phyloP scores from a whole-genome alignment of 2,797 vertebrate genomes.

The Artibeus lituratus region DNA sequence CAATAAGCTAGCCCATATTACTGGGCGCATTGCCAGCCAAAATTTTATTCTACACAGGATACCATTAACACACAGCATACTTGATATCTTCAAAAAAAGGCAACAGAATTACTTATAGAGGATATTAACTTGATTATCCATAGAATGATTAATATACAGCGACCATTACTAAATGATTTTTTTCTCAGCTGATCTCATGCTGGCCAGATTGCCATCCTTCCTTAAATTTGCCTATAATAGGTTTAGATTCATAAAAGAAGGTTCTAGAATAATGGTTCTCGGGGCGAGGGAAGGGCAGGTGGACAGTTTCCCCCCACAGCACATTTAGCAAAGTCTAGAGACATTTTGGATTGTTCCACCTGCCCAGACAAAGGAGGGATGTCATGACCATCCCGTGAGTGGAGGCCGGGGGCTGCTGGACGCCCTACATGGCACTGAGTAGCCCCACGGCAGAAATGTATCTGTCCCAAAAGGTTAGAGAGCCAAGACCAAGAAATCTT shows the following conservation, averaged over 20 bases:
- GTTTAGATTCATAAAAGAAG: background rate
- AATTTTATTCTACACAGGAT: background rate
- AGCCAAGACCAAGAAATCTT: background rate
- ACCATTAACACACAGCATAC: background rate
- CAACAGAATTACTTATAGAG: background rate
- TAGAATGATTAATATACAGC: background rate
- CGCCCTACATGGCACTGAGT: background rate
- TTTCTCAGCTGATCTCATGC: background rate
- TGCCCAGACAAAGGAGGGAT: background rate
- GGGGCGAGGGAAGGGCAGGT: rapidly evolving
- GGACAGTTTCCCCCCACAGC: background rate
- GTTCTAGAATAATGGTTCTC: background rate
- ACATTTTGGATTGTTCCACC: background rate
- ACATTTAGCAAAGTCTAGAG: background rate
- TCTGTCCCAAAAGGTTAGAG: background rate
- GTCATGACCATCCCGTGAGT: too few relatives aligned
- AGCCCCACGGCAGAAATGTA: background rate
- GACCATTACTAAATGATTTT: background rate
- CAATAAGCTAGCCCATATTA: background rate
- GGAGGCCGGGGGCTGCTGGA: background rate
- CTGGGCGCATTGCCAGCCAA: background rate
- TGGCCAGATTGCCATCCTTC: background rate
- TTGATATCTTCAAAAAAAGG: background rate
- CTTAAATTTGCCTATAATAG: background rate
- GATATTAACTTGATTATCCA: background rate